These are phyloP conservation scores for Pluvialis apricaria DNA, from an alignment of 2,113 vertebrate genomes.

Conservation along the genomic window DNA sequence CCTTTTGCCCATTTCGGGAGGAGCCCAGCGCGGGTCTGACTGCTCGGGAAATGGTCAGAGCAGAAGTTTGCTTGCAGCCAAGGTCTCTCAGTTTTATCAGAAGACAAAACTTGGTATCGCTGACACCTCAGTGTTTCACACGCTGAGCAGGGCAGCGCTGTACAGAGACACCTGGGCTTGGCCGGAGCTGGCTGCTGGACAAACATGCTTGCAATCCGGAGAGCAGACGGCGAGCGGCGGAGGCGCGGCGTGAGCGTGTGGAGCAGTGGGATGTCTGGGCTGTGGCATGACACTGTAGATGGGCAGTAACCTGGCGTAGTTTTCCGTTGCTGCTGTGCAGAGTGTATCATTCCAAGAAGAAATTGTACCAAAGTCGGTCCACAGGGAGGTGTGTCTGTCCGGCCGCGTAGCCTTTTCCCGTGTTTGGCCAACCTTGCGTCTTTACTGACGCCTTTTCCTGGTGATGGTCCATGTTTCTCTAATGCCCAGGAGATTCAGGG, in stretches of 20 bases:
- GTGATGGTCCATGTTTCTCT: neutral
- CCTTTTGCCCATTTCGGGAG: neutral
- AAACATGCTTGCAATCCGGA: neutral
- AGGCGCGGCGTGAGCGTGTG: accelerated
- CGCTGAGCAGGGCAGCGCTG: neutral
- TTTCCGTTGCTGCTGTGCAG: neutral
- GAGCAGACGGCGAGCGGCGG: neutral
- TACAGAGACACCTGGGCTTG: neutral
- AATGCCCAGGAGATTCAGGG: neutral
- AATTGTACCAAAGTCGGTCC: neutral
- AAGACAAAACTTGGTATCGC: neutral
- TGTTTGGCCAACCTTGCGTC: neutral
- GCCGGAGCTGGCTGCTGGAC: neutral
- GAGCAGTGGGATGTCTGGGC: neutral
- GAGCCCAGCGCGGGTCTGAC: neutral
- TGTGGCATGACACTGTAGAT: neutral
- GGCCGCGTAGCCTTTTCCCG: accelerated
- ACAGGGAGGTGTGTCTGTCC: accelerated
- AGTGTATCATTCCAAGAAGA: neutral
- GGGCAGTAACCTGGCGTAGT: neutral
- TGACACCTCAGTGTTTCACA: neutral
- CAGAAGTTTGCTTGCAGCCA: neutral
- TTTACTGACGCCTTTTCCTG: neutral
- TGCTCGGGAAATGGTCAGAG: neutral
- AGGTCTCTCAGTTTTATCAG: neutral